phyloP scores from a whole-genome alignment of 2,797 vertebrate species.

The Sebastiscus tertius region DNA sequence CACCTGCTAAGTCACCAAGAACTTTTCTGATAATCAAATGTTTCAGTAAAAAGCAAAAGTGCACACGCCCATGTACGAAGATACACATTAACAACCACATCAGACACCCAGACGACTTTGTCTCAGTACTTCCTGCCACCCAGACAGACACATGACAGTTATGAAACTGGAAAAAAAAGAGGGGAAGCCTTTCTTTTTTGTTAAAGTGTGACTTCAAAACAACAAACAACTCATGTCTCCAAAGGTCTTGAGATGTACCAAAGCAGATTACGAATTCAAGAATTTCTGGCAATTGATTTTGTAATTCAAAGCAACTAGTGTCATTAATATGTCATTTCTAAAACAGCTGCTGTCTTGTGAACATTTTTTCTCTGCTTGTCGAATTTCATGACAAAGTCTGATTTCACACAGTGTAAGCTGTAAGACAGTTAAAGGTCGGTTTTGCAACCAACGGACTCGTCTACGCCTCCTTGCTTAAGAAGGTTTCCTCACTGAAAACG shows the following conservation, averaged over 20 bases:
- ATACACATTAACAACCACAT: background rate
- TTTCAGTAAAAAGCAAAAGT: background rate
- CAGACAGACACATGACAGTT: constrained; percentile 19
- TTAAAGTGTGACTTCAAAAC: background rate
- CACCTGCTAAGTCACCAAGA: background rate
- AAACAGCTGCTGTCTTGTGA: constrained; percentile 26
- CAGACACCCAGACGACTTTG: background rate
- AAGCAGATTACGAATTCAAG: background rate
- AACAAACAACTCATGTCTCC: background rate
- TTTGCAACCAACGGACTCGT: background rate
- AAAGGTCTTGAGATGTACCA: background rate
- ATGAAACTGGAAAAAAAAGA: background rate
- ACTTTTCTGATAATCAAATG: background rate
- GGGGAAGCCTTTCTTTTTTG: background rate
- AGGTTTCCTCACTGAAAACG: constrained; percentile 11
- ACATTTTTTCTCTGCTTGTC: background rate
- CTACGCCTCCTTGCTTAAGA: background rate
- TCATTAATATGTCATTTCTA: constrained; percentile 26
- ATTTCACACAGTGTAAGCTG: constrained; percentile 13
- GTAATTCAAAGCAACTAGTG: background rate
- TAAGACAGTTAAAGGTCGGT: background rate
- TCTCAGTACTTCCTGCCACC: constrained; percentile 8
- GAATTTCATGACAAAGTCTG: constrained; percentile 8
- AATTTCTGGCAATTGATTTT: constrained; percentile 2
- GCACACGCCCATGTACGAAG: background rate